Conservation (phyloP, 2,797 vertebrate species). For the Xenops minutus region DNA sequence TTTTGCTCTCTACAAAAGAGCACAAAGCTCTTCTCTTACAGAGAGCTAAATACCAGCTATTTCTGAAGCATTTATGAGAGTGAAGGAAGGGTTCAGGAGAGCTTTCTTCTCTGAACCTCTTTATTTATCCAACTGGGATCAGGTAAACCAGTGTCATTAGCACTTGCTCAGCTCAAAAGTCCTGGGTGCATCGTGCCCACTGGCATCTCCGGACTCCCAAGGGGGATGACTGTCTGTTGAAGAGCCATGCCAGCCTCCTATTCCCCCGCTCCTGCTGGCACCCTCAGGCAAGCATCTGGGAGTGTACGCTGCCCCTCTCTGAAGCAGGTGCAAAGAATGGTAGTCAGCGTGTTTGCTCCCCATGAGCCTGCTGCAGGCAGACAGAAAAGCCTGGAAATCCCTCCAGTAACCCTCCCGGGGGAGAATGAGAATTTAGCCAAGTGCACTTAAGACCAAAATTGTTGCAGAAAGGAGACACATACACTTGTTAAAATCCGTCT, state of each 20-base stretch:
- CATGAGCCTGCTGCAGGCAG: slow-evolving; percentile 58
- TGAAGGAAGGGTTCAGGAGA: background rate
- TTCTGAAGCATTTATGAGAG: background rate
- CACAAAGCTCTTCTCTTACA: background rate
- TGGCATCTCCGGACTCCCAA: slow-evolving; percentile 23
- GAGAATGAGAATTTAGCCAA: slow-evolving; percentile 54
- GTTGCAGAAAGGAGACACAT: slow-evolving; percentile 53
- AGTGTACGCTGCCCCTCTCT: slow-evolving; percentile 35
- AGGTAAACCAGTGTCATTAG: background rate
- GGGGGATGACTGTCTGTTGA: slow-evolving; percentile 49
- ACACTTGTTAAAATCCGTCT: slow-evolving; percentile 57
- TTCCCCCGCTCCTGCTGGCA: slow-evolving; percentile 57
- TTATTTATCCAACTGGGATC: background rate
- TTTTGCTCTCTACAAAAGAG: background rate
- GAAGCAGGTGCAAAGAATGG: slow-evolving; percentile 63
- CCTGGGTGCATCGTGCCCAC: background rate
- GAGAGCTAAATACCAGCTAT: background rate
- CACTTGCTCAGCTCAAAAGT: background rate
- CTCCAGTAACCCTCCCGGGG: slow-evolving; percentile 37
- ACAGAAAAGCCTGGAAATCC: slow-evolving; percentile 61
- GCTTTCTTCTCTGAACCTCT: background rate
- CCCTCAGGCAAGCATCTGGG: slow-evolving; percentile 66
- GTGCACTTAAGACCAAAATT: slow-evolving; percentile 51
- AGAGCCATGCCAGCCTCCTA: slow-evolving; percentile 51
- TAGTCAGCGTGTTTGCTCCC: slow-evolving; percentile 54